Evolutionary conservation across 2,113 vertebrate species (phyloP), one percentile per base, ranked within the genome.

Genomic region (Ciconia maguari): DNA sequence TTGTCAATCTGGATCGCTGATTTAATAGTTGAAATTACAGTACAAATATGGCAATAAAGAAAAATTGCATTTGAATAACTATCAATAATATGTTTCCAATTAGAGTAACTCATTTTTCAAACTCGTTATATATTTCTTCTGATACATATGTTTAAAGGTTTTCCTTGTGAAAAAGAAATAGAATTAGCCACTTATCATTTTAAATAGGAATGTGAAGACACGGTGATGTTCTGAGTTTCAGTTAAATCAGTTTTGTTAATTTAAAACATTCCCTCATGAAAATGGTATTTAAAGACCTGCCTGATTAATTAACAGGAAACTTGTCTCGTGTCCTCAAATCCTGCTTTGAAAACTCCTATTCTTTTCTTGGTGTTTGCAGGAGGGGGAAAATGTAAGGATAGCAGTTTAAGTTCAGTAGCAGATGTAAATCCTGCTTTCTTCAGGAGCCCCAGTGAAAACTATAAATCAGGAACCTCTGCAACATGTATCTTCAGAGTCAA

Each of bases 81-180:
- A 76, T 14, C 15, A 55, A 69, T 84, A 80, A 60, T 79, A 75
- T 30, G 27, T 61, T 95, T 94, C 62, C 69, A 64, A 64, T 68
- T 94, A 55, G 11, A 78, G 24, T n/a, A 75, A 89, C 26, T 89
- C 0, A 57, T 90, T 84, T 95, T 93, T 88, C 30, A 51, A 89
- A 72, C 16, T 91, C 36, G 34, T 87, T 93, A 66, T 52, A 22
- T 68, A 49, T 89, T 81, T 83, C 52, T 82, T 84, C 42, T 76
- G 65, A 84, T 72, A 82, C 26, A 21, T 65, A 61, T 69, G 9
- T 49, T 96, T 94, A 90, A 94, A 90, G 21, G 15, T 75, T 92
- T 96, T 30, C 24, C 48, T 87, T 96, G 83, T 87, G 36, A 91
- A 81, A 89, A 87, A 89, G 51, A 89, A 96, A 79, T 55, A 61